Evolutionary conservation across 2,797 vertebrate species (phyloP).

Genomic region (Jordanella pulchra): DNA sequence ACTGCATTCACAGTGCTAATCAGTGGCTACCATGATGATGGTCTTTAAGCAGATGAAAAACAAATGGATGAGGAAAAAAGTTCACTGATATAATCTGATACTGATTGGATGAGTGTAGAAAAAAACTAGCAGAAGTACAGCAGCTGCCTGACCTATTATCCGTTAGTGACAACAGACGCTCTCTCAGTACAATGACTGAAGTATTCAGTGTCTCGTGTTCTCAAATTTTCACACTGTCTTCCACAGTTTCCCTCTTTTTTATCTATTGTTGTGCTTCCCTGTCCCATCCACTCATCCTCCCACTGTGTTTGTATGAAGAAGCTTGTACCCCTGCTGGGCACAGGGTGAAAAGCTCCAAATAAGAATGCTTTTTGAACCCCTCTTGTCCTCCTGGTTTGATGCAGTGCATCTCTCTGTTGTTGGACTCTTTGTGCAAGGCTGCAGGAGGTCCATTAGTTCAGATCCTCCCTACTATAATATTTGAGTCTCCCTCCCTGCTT

Average conservation of each 20-base stretch:
- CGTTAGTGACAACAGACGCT: conserved; percentile 62
- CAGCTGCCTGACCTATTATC: conserved; percentile 68
- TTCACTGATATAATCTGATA: conserved; percentile 14
- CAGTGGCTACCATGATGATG: conserved; percentile 51
- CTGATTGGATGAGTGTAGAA: conserved; percentile 12
- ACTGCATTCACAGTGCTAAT: conserved; percentile 56
- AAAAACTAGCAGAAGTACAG: conserved; percentile 17
- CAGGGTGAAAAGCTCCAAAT: conserved; percentile 66
- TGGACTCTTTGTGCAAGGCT: conserved; percentile 68
- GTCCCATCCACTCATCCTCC: conserved; percentile 77
- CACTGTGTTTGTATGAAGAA: conserved; percentile 72
- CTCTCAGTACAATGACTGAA: conserved; percentile 53
- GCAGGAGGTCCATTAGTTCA: conserved; percentile 76
- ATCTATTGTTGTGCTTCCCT: conserved; percentile 54
- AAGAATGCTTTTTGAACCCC: conserved; percentile 75
- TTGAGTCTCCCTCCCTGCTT: conserved; percentile 61
- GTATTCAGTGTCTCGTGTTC: conserved; percentile 60
- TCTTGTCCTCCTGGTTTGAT: conserved; percentile 77
- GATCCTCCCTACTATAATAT: conserved; percentile 69
- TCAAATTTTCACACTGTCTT: conserved; percentile 72
- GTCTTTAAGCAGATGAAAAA: conserved; percentile 26
- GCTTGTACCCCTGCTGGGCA: conserved; percentile 72
- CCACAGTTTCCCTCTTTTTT: conserved; percentile 50
- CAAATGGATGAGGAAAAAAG: conserved; percentile 16
- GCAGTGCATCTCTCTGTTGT: conserved; percentile 75